Conservation (phyloP, 1,140 invertebrate species). For the Pseudoatta argentina region DNA sequence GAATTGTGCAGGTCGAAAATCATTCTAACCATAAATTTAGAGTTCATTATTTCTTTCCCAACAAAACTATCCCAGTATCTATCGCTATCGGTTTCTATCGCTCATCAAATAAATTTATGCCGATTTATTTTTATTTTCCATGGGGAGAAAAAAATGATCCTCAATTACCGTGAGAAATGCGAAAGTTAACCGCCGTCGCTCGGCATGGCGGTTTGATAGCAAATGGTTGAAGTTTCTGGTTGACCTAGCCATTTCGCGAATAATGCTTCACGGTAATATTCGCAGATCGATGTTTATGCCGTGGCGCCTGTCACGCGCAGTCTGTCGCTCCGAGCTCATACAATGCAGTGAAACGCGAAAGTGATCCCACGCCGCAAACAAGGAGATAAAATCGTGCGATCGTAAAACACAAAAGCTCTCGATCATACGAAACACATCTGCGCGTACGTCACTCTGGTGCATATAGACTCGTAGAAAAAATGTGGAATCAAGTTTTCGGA, state of each 20-base stretch:
- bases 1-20: background rate
- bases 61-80: background rate
- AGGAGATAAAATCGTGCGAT: slow-evolving; percentile 40
- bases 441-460: slow-evolving; percentile 2
- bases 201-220: slow-evolving; percentile 22
- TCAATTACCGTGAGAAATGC: slow-evolving; percentile 3
- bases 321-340: slow-evolving; percentile 38
- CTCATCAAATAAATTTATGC: background rate
- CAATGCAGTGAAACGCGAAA: slow-evolving; percentile 57
- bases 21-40: background rate
- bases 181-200: slow-evolving; percentile 45
- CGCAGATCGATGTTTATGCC: slow-evolving; percentile 60
- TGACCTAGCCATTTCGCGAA: slow-evolving; percentile 51
- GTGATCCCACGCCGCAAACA: slow-evolving; percentile 31
- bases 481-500: background rate
- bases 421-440: slow-evolving; percentile 33
- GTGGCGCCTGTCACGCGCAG: slow-evolving; percentile 58
- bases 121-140: slow-evolving; percentile 12
- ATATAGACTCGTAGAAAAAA: slow-evolving; percentile 40
- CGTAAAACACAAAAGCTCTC: slow-evolving; percentile 58
- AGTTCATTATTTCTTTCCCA: background rate
- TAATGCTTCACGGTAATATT: slow-evolving; percentile 59
- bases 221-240: slow-evolving; percentile 39
- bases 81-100: background rate
- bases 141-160: background rate